Evolutionary conservation across 2,888 invertebrate species (phyloP), one percentile per base, ranked within the genome.

Genomic region (Caenorhabditis sp.): DNA sequence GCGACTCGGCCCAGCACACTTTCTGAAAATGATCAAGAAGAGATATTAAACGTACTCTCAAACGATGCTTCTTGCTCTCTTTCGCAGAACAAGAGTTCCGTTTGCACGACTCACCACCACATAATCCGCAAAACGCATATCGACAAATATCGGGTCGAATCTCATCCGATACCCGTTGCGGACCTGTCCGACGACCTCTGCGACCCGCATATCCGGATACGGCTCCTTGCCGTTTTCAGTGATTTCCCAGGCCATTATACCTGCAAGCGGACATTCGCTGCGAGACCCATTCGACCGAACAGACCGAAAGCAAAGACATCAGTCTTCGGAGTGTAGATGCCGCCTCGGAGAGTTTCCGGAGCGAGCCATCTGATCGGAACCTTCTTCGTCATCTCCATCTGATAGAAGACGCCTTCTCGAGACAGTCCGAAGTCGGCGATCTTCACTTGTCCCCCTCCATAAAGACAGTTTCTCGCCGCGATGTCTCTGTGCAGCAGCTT

Each of bases 141-240:
- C 70, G 8, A 78, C 56, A 13, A 60, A 26, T 20, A 67, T 28
- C 35, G 70, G 62, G 58, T 65, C 69, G 28, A 80, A 71, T 37
- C 67, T 24, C 71, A 72, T 80, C 1, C 79, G 71, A 18, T 80
- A 67, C 1, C 79, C 72, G 28, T 13, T 61, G 6, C 56, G 68
- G 8, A 87, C 83, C 44, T 77, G 60, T 11, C 20, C 35, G 44
- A 69, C 83, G 6, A 85, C 86, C 58, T 87, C 86, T 22, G 80
- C 84, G 8, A 86, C 86, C 15, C 79, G 77, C 88, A 87, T 85
- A 2, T 84, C 87, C 24, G 86, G 85, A 64, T 88, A 88, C n/a
- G 88, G 88, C 35, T 88, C 87, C 18, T 72, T 76, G 4, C 87
- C 88, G 40, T 88, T 82, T 22, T 69, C 67, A 35, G 56, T 58